Evolutionary conservation across 2,113 vertebrate species (phyloP).

Genomic region (Puntigrus tetrazona): DNA sequence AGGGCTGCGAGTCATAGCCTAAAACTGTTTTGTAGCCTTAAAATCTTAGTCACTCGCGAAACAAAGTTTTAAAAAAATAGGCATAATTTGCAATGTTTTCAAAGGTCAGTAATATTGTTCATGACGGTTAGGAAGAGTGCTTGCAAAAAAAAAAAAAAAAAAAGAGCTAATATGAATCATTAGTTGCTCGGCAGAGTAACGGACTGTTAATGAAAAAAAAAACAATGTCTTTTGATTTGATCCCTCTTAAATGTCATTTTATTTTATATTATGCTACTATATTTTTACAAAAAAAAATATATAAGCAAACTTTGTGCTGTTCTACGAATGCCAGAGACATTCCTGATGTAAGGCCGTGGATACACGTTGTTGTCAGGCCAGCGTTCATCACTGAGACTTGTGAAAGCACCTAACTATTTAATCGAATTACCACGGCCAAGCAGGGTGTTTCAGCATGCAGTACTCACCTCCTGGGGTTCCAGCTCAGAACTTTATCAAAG

Average conservation of each 20-base stretch:
- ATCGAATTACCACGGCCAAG: not conserved
- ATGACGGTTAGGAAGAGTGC: not conserved
- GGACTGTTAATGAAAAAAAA: too few species aligned
- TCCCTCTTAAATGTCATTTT: too few species aligned
- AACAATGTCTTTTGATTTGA: too few species aligned
- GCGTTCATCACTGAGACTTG: not conserved
- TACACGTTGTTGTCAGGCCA: not conserved
- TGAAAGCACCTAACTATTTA: not conserved
- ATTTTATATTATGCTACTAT: too few species aligned
- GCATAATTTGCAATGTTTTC: not conserved
- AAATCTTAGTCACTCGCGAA: not conserved
- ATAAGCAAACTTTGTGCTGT: not conserved
- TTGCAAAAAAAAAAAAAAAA: not conserved
- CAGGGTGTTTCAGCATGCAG: not conserved
- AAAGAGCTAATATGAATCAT: not conserved
- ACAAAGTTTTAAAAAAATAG: not conserved
- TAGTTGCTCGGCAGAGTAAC: not conserved
- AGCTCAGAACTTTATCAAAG: constrained; percentile 3
- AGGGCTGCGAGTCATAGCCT: not conserved
- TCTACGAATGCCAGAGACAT: not conserved
- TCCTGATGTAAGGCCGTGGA: not conserved
- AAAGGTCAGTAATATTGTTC: not conserved
- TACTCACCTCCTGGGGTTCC: constrained; percentile 20
- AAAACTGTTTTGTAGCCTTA: not conserved
- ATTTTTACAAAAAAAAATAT: too few species aligned